Evolutionary conservation across 2,797 vertebrate genomes (phyloP), one percentile per base, ranked within the genome.

Genomic region (Enteromius unitaeniatus): DNA sequence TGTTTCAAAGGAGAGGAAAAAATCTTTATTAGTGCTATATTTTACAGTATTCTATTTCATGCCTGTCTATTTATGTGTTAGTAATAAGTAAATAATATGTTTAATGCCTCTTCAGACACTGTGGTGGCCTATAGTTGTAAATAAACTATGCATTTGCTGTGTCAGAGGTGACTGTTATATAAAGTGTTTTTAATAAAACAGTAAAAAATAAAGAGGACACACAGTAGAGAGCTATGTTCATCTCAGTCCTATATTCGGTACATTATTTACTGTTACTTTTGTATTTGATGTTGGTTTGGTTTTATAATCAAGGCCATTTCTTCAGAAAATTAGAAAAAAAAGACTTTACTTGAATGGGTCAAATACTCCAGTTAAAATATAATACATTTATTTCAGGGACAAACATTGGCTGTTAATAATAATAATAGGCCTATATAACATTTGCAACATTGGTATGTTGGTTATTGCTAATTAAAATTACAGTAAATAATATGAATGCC

Each of bases 271-370:
- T 23, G 21, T 28, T 31, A 19, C 28, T 42, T 40, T 42, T 68
- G 65, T 68, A 68, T n/a, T 68, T 68, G 31, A 67, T 67, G 17
- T 37, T 37, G 64, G 34, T 40, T 68, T 68, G 19, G 17, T 75
- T 74, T 53, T 53, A 74, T 31, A 51, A 74, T 21, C 10, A 37
- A 40, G 37, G 37, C 37, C 34, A 6, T n/a, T 55, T 75, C 10
- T 55, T 55, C 8, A 19, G 28, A 65, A 28, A 31, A 40, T 34
- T 6, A 37, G 3, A 37, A 37, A 37, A 34, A 34, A 34, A 34
- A 34, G 31, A 34, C 31, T 37, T 37, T 6, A 37, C 37, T 6
- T 37, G 37, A 40, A 40, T 40, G 37, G 6, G 37, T 40, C 6
- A 40, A 40, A 40, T 40, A 40, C 37, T 40, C 37, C 37, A 40